A percentile compares a stretch with the other conserved stretches of the same genome.
These are phyloP conservation scores for Leucosticte australis DNA, from an alignment of 2,113 vertebrate genomes.

Conservation along the genomic window DNA sequence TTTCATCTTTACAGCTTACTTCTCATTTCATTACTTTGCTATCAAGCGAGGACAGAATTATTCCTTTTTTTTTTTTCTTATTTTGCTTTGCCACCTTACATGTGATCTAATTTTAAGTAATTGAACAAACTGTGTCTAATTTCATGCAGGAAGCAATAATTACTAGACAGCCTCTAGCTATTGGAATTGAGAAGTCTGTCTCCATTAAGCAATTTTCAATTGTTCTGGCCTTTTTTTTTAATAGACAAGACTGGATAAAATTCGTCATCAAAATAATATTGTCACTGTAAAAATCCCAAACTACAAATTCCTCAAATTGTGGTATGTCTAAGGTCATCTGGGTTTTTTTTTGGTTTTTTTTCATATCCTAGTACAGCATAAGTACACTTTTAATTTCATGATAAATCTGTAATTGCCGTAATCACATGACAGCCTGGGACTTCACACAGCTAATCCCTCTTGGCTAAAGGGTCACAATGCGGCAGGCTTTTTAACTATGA, in stretches of 20 bases:
- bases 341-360: neutral
- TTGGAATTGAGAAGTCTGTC: slow-evolving; percentile 72
- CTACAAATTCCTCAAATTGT: slow-evolving; percentile 50
- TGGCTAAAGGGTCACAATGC: slow-evolving; percentile 59
- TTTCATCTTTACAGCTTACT: slow-evolving; percentile 43
- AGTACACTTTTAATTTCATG: slow-evolving; percentile 65
- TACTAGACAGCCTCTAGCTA: slow-evolving; percentile 79
- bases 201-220: slow-evolving; percentile 79
- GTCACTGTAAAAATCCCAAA: slow-evolving; percentile 61
- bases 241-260: slow-evolving; percentile 71
- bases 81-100: slow-evolving; percentile 76
- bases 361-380: slow-evolving; percentile 30
- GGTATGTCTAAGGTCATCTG: slow-evolving; percentile 53
- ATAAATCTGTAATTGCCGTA: slow-evolving; percentile 72
- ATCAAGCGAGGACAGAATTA: slow-evolving; percentile 62
- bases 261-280: slow-evolving; percentile 70
- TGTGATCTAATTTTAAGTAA: slow-evolving; percentile 86
- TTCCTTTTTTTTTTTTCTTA: slow-evolving; percentile 41
- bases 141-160: slow-evolving; percentile 83
- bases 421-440: slow-evolving; percentile 73
- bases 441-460: slow-evolving; percentile 65
- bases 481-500: slow-evolving; percentile 49
- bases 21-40: slow-evolving; percentile 62
- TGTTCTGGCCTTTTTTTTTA: slow-evolving; percentile 71
- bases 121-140: slow-evolving; percentile 87